Conservation (phyloP, 30 jellyfish, hydroid and myxozoan genomes). For the Turritopsis dohrnii region DNA sequence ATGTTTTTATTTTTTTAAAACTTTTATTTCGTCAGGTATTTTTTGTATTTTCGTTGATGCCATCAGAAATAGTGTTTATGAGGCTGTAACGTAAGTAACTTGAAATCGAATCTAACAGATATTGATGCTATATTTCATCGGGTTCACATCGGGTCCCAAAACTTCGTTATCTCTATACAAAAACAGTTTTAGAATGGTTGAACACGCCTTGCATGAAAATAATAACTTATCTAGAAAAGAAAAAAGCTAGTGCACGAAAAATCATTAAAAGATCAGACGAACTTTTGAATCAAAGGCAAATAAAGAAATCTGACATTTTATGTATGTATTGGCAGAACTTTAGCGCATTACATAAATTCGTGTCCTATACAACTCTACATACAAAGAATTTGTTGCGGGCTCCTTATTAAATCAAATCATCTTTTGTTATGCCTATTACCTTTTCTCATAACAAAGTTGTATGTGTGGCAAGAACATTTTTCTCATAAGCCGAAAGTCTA, state of each 20-base stretch:
- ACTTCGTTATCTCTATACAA: no score
- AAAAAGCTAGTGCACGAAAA: not conserved
- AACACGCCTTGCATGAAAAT: not conserved
- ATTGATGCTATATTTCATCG: no score
- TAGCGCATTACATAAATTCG: not conserved
- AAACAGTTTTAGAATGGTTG: not conserved
- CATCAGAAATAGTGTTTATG: no score
- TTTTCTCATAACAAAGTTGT: not conserved
- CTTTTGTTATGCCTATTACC: not conserved
- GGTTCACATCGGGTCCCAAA: no score
- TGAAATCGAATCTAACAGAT: no score
- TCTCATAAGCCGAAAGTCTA: not conserved
- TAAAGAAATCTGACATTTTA: not conserved
- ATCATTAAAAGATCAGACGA: not conserved
- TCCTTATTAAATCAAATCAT: not conserved
- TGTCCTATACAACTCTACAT: not conserved
- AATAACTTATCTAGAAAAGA: not conserved
- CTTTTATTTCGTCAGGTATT: not conserved
- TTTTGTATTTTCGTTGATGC: no score
- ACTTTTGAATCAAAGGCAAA: not conserved
- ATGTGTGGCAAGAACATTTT: not conserved
- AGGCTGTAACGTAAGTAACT: no score
- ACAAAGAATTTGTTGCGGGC: not conserved
- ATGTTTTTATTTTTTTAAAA: not conserved
- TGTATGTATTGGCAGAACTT: not conserved